Evolutionary conservation across 35 echinoderm and acorn worm genomes (phyloP).

Genomic region (Strongylocentrotus purpuratus): DNA sequence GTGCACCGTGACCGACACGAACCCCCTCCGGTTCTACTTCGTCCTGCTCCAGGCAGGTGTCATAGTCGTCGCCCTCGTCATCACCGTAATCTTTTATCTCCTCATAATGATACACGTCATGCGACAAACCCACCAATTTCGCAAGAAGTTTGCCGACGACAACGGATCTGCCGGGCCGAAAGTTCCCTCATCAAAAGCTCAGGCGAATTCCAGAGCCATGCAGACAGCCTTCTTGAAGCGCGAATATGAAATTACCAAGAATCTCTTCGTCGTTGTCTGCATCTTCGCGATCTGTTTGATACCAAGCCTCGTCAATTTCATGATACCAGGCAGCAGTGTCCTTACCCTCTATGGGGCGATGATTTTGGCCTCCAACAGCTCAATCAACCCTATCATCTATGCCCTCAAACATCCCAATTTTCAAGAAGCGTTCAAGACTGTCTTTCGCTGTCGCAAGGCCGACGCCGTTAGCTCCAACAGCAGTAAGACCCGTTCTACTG

Average conservation of each 20-base stretch:
- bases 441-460: not conserved
- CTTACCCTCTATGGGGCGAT: slow-evolving; percentile 37
- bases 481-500: not conserved
- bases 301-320: slow-evolving; percentile 39
- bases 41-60: slow-evolving; percentile 13
- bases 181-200: not conserved
- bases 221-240: not conserved
- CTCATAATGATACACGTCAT: not conserved
- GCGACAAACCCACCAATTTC: not conserved
- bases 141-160: not conserved
- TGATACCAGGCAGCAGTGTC: slow-evolving; percentile 43
- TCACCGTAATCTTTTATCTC: slow-evolving; percentile 3
- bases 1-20: not conserved
- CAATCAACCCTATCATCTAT: slow-evolving; percentile 63
- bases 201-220: not conserved
- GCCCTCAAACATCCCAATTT: slow-evolving; percentile 63
- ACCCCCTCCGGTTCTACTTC: slow-evolving; percentile 22
- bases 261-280: slow-evolving; percentile 52
- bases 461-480: not conserved
- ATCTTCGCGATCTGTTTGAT: slow-evolving; percentile 47
- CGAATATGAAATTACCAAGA: slow-evolving; percentile 51
- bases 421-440: slow-evolving; percentile 31
- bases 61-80: slow-evolving; percentile 18
- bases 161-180: not conserved
- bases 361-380: slow-evolving; percentile 33